Percentiles rank a stretch among this genome's conserved stretches.
These are phyloP conservation scores for Eristalis intricaria DNA, from an alignment of 2,888 invertebrate genomes.

Conservation along the genomic window DNA sequence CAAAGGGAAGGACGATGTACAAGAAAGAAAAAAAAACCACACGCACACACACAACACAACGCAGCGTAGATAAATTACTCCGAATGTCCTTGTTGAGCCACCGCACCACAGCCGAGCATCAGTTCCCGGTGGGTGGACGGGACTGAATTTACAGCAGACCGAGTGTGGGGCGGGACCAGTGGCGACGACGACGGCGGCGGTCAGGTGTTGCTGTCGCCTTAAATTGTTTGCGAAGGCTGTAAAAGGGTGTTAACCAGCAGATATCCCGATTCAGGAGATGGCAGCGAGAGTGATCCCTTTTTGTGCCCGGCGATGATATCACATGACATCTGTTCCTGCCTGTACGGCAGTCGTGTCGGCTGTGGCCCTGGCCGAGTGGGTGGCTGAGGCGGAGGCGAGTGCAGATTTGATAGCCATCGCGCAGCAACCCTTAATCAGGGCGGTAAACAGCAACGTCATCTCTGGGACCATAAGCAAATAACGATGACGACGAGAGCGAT, in stretches of 20 bases:
- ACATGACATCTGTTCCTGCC: conserved; percentile 63
- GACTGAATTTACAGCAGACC: conserved; percentile 41
- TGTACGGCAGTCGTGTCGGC: conserved; percentile 6
- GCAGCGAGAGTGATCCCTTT: conserved; percentile 57
- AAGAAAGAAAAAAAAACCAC: neutral
- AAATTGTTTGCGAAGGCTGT: conserved; percentile 70
- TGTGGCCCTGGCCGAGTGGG: neutral
- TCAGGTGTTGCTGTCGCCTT: conserved; percentile 68
- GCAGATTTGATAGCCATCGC: conserved; percentile 56
- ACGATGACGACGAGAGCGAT: conserved; percentile 40
- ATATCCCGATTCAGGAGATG: conserved; percentile 58
- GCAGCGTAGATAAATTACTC: conserved; percentile 36
- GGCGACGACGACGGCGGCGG: conserved; percentile 31
- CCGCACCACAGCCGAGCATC: neutral
- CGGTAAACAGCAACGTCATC: conserved; percentile 63
- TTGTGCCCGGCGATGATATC: conserved; percentile 48
- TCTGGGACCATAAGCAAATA: conserved; percentile 57
- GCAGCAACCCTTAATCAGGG: conserved; percentile 64
- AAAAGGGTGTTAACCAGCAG: conserved; percentile 72
- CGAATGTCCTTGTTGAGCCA: conserved; percentile 43
- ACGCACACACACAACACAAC: neutral
- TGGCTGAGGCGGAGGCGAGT: neutral
- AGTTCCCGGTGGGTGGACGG: neutral
- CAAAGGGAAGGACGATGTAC: neutral
- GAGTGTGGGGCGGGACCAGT: neutral